Conservation (phyloP, 2,113 vertebrate genomes). For the Alethe diademata region DNA sequence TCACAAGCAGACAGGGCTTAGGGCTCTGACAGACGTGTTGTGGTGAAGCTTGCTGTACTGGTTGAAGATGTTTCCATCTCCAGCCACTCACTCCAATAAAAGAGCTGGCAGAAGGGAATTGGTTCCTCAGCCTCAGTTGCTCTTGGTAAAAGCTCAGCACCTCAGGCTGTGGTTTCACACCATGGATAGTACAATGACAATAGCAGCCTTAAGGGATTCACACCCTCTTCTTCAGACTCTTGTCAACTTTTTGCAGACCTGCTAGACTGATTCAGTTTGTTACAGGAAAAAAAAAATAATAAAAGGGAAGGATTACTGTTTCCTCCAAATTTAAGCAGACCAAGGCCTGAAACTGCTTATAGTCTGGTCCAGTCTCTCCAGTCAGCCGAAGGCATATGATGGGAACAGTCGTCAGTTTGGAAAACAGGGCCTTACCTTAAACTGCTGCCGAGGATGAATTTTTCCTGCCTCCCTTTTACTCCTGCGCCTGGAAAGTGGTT, state of each 20-base stretch:
- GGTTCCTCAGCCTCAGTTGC: neutral
- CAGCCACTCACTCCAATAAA: neutral
- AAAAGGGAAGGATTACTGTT: rapidly evolving
- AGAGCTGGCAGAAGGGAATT: slow-evolving; percentile 21
- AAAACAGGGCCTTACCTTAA: neutral
- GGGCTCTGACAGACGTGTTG: neutral
- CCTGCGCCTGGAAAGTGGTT: neutral
- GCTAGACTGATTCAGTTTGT: neutral
- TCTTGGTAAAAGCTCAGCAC: slow-evolving; percentile 11
- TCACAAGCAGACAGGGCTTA: neutral
- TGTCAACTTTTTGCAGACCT: slow-evolving; percentile 3
- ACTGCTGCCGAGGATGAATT: neutral
- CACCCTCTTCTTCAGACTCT: slow-evolving; percentile 30
- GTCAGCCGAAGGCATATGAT: neutral
- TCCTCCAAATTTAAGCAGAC: neutral
- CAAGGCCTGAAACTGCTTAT: neutral
- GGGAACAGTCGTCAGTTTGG: neutral
- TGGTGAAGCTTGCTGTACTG: slow-evolving; percentile 12
- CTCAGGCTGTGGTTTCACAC: slow-evolving; percentile 53
- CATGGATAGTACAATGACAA: neutral
- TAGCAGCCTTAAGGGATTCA: slow-evolving; percentile 35
- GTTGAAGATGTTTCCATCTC: slow-evolving; percentile 34
- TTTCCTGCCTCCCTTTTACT: neutral
- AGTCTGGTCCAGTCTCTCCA: neutral
- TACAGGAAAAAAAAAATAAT: neutral